These are phyloP conservation scores for Endotricha flammealis DNA, from an alignment of 2,888 invertebrate genomes.

Conservation along the genomic window DNA sequence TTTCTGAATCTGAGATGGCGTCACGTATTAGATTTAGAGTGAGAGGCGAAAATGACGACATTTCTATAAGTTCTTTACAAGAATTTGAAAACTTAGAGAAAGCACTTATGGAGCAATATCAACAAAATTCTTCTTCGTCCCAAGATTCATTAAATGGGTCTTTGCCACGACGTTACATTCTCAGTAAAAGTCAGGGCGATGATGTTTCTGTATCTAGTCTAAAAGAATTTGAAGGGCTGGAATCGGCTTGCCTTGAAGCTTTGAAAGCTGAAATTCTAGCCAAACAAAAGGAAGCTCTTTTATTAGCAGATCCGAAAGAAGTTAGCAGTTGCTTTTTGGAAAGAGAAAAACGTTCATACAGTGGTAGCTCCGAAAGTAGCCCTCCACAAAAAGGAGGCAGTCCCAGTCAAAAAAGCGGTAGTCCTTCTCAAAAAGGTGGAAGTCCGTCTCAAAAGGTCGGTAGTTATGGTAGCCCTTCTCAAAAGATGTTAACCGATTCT, in stretches of 20 bases:
- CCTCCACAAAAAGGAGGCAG: constrained; percentile 75
- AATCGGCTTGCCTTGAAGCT: constrained; percentile 91
- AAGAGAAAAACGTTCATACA: constrained; percentile 70
- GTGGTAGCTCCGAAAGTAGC: constrained; percentile 80
- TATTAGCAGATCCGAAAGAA: constrained; percentile 79
- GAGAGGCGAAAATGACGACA: constrained; percentile 93
- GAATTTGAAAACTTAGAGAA: constrained; percentile 96
- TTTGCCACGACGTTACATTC: constrained; percentile 83
- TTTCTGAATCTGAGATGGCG: constrained; percentile 93
- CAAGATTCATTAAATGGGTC: constrained; percentile 93
- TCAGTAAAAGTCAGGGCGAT: constrained; percentile 88
- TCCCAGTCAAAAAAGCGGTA: constrained; percentile 63
- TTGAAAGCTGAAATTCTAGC: constrained; percentile 89
- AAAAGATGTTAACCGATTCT: constrained; percentile 67
- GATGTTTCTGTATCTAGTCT: constrained; percentile 91
- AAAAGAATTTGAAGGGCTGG: constrained; percentile 95
- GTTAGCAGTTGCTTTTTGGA: constrained; percentile 69
- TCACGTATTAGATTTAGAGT: constrained; percentile 90
- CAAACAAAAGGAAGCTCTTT: constrained; percentile 89
- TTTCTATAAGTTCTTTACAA: constrained; percentile 94
- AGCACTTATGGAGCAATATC: constrained; percentile 88
- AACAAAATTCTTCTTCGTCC: constrained; percentile 85
- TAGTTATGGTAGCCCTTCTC: constrained; percentile 66
- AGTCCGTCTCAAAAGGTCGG: constrained; percentile 70
- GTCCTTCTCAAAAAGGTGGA: constrained; percentile 68